Base-by-base conservation (phyloP, 1,140 invertebrate species). In the Chironomus tepperi region DNA sequence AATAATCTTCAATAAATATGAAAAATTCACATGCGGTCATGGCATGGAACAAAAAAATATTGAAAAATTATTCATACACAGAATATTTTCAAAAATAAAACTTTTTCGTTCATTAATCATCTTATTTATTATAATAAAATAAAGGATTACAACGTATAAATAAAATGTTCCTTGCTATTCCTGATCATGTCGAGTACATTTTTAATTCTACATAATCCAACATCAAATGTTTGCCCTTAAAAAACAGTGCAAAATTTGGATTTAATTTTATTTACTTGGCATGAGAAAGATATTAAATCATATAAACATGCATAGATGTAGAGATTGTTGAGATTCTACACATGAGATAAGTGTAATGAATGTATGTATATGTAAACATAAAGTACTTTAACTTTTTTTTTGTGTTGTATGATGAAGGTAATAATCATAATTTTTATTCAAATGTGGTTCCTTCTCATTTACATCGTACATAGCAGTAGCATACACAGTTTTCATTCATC, bases 131-230 rank as follows among this genome's bases (percentile, higher is more conserved):
- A 34, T 34, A 34, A 34, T 34, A 34, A 34, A 34, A 34, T 34
- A 34, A 34, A 34, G 24, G 24, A 34, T 34, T 34, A 34, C 24
- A 34, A 34, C 24, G 24, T 2, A 34, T 34, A 34, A 34, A 34
- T 34, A 34, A n/a, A 34, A 34, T 34, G 24, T 34, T 34, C 24
- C 24, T 34, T 34, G 24, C 24, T 34, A 34, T 34, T 34, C 24
- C 24, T 34, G 24, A 34, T 34, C 24, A 34, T 34, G 24, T 34
- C 24, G 24, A 34, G 24, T 34, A 34, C 24, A 34, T 34, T 34
- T 34, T 34, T 34, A 34, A 34, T 34, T 34, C 24, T 76, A 76
- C 73, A 72, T 73, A 73, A 75, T 74, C 73, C 70, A 43, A 74
- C 73, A 64, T 73, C 74, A 73, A 74, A 73, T 70, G 73, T 34